phyloP scores from a whole-genome alignment of 2,797 vertebrate species.

The Momotus momota region DNA sequence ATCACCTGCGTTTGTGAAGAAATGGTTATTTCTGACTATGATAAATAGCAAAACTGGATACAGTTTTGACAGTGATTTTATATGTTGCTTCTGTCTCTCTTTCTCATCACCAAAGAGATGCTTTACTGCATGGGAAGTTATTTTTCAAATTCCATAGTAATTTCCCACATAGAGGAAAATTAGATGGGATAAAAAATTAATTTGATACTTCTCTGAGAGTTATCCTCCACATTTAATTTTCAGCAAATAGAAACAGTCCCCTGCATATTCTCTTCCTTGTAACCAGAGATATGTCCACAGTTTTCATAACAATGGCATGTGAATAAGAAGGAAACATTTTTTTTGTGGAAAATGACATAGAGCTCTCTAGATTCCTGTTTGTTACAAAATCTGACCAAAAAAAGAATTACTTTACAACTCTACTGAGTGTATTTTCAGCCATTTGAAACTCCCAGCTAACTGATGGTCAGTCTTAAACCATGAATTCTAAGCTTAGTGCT shows the following conservation, averaged over 20 bases:
- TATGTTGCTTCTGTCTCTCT: not conserved
- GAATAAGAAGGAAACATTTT: not conserved
- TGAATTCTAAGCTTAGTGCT: not conserved
- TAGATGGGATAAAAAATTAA: not conserved
- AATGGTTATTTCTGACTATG: not conserved
- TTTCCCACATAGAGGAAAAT: not conserved
- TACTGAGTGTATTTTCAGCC: not conserved
- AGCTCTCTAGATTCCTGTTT: not conserved
- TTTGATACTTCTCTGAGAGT: not conserved
- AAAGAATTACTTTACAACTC: not conserved
- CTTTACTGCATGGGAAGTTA: not conserved
- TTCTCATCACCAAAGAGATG: not conserved
- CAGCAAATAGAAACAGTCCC: not conserved
- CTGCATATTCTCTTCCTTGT: not conserved
- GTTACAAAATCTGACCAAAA: not conserved
- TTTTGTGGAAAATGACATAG: not conserved
- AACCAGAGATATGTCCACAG: not conserved
- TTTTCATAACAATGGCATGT: not conserved
- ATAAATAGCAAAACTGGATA: not conserved
- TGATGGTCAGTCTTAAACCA: not conserved
- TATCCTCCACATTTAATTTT: not conserved
- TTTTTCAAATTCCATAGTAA: not conserved
- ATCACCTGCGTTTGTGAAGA: not conserved
- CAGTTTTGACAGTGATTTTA: not conserved
- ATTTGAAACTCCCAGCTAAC: not conserved